These are phyloP conservation scores for Frankliniella intonsa DNA, from an alignment of 2,888 invertebrate genomes.

Conservation along the genomic window DNA sequence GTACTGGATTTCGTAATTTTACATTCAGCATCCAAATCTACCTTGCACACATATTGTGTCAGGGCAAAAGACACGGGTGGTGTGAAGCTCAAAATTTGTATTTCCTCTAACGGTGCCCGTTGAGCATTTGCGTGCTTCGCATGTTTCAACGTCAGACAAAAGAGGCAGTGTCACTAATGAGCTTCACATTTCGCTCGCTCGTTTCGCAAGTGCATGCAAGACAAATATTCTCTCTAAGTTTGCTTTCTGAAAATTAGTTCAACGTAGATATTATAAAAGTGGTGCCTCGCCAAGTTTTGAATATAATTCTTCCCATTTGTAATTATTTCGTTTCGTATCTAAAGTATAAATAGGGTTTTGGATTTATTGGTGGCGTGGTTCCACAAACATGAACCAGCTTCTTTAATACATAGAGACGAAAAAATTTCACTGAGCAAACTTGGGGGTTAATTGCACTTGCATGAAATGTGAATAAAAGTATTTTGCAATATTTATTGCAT, in stretches of 20 bases:
- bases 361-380: no score
- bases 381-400: no score
- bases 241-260: background rate
- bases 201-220: background rate
- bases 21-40: background rate
- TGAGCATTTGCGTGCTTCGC: background rate
- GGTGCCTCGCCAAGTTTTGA: background rate
- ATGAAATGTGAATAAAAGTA: no score
- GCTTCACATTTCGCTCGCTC: background rate
- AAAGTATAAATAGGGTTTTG: no score
- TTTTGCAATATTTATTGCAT: no score
- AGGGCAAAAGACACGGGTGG: background rate
- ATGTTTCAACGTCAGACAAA: constrained; percentile 4
- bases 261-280: background rate
- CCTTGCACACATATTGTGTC: background rate
- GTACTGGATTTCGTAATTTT: background rate
- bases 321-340: background rate
- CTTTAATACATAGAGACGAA: no score
- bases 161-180: background rate
- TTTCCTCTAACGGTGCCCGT: constrained; percentile 5
- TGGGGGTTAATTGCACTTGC: no score
- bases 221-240: background rate
- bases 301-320: background rate
- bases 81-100: background rate
- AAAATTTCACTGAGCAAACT: no score